These are phyloP conservation scores for Tricholaema leucomelas DNA, from an alignment of 2,113 vertebrate genomes.

Conservation along the genomic window DNA sequence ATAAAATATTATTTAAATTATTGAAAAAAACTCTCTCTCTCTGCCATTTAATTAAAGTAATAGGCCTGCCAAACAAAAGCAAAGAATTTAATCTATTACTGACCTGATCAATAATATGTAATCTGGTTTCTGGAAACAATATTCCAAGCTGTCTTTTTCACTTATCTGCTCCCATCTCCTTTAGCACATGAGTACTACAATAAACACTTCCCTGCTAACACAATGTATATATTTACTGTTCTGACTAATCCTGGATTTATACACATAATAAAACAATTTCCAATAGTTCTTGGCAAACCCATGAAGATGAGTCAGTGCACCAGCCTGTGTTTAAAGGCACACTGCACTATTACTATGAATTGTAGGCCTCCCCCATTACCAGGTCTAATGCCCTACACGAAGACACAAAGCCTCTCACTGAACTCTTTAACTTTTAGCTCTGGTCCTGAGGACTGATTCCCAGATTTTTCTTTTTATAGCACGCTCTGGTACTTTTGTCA, in stretches of 20 bases:
- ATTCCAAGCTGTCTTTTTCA: conserved; percentile 16
- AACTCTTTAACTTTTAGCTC: background rate
- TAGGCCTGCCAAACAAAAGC: conserved; percentile 14
- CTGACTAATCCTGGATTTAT: background rate
- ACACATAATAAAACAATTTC: conserved; percentile 2
- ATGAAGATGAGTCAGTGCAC: background rate
- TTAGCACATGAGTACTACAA: background rate
- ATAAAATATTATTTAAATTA: background rate
- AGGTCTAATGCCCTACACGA: background rate
- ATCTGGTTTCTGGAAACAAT: conserved; percentile 42
- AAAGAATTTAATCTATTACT: conserved; percentile 10
- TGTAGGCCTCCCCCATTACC: background rate
- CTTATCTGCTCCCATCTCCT: background rate
- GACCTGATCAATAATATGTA: conserved; percentile 4
- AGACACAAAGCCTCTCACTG: background rate
- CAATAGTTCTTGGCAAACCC: conserved; percentile 13
- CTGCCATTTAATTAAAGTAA: conserved; percentile 20
- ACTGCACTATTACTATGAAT: background rate
- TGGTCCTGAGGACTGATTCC: background rate
- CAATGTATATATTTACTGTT: conserved; percentile 6
- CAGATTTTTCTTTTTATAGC: background rate
- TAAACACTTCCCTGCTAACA: conserved; percentile 6
- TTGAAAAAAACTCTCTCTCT: background rate
- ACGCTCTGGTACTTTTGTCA: background rate
- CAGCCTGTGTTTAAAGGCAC: background rate